Percentiles rank a stretch among this genome's conserved stretches.
phyloP scores from a whole-genome alignment of 92 coral and sea anemone species.

The Actinernus sp. region DNA sequence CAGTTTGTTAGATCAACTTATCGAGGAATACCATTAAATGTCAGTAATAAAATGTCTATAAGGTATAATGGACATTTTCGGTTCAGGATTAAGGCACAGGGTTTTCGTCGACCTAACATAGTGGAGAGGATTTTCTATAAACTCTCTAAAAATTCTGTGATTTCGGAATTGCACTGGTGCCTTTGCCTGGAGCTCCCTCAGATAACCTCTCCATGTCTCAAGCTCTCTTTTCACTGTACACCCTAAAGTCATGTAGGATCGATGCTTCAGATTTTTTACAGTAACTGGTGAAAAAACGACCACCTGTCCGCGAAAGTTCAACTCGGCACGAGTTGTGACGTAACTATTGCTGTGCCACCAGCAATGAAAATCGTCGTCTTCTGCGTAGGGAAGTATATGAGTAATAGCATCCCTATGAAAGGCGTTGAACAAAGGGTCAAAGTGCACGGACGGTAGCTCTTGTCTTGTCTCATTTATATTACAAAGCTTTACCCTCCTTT shows the following conservation, averaged over 20 bases:
- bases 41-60: too few species aligned
- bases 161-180: conserved; percentile 11
- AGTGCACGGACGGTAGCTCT: conserved; percentile 11
- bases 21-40: too few species aligned
- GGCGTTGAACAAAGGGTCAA: conserved; percentile 17
- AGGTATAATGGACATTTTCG: too few species aligned
- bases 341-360: not conserved
- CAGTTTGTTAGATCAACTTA: too few species aligned
- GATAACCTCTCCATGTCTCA: not conserved
- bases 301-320: conserved; percentile 31
- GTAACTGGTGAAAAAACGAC: conserved; percentile 16
- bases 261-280: not conserved
- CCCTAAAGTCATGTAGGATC: too few species aligned
- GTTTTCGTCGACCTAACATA: too few species aligned
- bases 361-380: not conserved
- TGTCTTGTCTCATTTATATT: not conserved
- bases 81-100: too few species aligned
- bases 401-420: conserved; percentile 16
- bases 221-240: not conserved
- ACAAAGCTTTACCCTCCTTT: conserved; percentile 11
- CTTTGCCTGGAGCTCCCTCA: not conserved
- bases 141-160: not conserved
- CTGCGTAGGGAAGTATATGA: conserved; percentile 21
- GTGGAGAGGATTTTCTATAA: not conserved
- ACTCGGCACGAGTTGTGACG: conserved; percentile 1